Evolutionary conservation across 2,888 invertebrate species (phyloP).

Genomic region (Oegoconia quadripuncta): DNA sequence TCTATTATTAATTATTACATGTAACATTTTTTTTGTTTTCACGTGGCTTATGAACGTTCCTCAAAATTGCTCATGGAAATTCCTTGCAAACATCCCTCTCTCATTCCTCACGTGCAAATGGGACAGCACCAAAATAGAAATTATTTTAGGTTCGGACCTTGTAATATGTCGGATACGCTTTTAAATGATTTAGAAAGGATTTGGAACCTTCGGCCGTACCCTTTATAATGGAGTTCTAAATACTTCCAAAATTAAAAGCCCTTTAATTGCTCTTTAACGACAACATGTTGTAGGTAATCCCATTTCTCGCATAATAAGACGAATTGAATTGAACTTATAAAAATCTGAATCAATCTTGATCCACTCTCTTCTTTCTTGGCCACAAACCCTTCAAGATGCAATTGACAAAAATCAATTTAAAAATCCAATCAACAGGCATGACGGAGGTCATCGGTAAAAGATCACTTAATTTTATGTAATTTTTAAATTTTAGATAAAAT

Average conservation of each 20-base stretch:
- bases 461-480: no score
- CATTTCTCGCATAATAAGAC: no score
- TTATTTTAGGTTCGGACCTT: conserved; percentile 35
- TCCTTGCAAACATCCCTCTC: conserved; percentile 37
- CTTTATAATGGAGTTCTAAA: conserved; percentile 43
- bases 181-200: conserved; percentile 46
- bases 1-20: not conserved
- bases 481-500: no score
- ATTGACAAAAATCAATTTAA: no score
- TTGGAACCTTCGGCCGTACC: conserved; percentile 28
- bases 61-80: conserved; percentile 53
- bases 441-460: no score
- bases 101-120: conserved; percentile 26
- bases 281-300: no score
- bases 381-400: no score
- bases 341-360: no score
- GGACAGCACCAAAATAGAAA: conserved; percentile 35
- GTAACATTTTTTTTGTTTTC: not conserved
- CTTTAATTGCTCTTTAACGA: conserved; percentile 12
- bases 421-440: no score
- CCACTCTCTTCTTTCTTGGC: no score
- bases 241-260: conserved; percentile 32
- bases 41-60: conserved; percentile 5
- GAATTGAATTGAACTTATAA: no score
- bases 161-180: conserved; percentile 36